Percentiles rank a stretch among this genome's conserved stretches.
phyloP scores from a whole-genome alignment of 2,888 invertebrate genomes.

The Leptinotarsa peninsularis region DNA sequence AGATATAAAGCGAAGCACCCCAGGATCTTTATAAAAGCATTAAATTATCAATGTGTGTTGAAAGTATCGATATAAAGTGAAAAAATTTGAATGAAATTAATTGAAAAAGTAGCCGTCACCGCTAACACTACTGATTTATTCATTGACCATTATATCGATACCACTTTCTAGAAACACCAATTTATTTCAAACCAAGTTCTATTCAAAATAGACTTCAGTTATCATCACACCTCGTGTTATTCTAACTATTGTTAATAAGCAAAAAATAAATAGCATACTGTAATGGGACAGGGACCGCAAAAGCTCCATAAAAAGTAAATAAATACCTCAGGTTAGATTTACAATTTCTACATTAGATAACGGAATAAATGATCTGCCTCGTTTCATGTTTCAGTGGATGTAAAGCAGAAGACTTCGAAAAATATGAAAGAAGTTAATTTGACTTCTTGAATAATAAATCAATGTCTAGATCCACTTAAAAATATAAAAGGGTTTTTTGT shows the following conservation, averaged over 20 bases:
- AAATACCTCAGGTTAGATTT: slow-evolving; percentile 22
- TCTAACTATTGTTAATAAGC: slow-evolving; percentile 49
- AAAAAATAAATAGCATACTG: slow-evolving; percentile 51
- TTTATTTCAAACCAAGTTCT: slow-evolving; percentile 26
- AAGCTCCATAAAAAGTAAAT: slow-evolving; percentile 51
- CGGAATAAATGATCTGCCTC: slow-evolving; percentile 4
- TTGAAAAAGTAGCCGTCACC: background rate
- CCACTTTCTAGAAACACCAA: slow-evolving; percentile 1
- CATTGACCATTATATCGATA: slow-evolving; percentile 16
- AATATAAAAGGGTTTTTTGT: slow-evolving; percentile 58
- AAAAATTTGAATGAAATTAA: background rate
- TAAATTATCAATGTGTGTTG: slow-evolving; percentile 36
- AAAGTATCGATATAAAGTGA: slow-evolving; percentile 40
- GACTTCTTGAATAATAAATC: slow-evolving; percentile 59
- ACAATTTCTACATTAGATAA: slow-evolving; percentile 14
- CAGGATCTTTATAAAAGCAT: slow-evolving; percentile 57
- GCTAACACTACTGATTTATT: background rate
- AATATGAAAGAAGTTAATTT: slow-evolving; percentile 46
- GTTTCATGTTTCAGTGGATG: slow-evolving; percentile 21
- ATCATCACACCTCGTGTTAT: slow-evolving; percentile 31
- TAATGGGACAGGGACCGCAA: slow-evolving; percentile 56
- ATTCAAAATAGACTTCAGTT: slow-evolving; percentile 22
- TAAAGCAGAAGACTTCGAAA: slow-evolving; percentile 33
- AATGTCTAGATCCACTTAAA: slow-evolving; percentile 61
- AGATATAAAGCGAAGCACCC: slow-evolving; percentile 67